Base-by-base conservation (phyloP, 2,113 vertebrate species). In the Pseudopodoces humilis region DNA sequence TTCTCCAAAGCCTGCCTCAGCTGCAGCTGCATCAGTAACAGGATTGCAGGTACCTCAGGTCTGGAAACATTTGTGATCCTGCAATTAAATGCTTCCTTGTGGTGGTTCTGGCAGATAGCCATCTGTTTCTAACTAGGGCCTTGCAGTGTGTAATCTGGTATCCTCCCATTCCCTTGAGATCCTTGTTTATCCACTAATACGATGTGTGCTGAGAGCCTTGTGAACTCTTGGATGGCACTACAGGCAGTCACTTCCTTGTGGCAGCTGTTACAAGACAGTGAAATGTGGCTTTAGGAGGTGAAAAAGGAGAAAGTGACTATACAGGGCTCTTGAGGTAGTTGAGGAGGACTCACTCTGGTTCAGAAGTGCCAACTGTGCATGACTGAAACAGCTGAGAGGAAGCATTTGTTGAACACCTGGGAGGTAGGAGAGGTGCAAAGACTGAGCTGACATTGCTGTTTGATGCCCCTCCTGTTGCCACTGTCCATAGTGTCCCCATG, bases 121-220 rank as follows among this genome's bases (percentile, higher is more conserved):
- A 67, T 69, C n/a, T 92, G 71, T 95, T 92, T 86, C 84, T 87
- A 92, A 91, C 72, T 91, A 49, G 46, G 30, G 59, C 82, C 58
- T 95, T 95, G 53, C 70, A 80, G 46, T 5, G 7, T 83, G 37
- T 94, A 95, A 94, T 91, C 90, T 87, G 62, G 67, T 91, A 86
- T 94, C 82, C 65, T 94, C 67, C 71, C 41, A 21, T 91, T 91
- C 50, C 91, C 72, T 46, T 88, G 80, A 96, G 64, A 94, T 76
- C 89, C 76, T 92, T 88, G 33, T 80, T 96, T 91, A 96, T 94
- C 94, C 65, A 71, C 53, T 93, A 82, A 91, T 87, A 33, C 4
- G 0, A 8, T 64, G 65, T 79, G 13, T 82, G 31, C 75, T 70
- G 50, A 74, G 46, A 90, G 37, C 80, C 46, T 69, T 78, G 50